Evolutionary conservation across 2,797 vertebrate genomes (phyloP).

Genomic region (Spizella passerina): DNA sequence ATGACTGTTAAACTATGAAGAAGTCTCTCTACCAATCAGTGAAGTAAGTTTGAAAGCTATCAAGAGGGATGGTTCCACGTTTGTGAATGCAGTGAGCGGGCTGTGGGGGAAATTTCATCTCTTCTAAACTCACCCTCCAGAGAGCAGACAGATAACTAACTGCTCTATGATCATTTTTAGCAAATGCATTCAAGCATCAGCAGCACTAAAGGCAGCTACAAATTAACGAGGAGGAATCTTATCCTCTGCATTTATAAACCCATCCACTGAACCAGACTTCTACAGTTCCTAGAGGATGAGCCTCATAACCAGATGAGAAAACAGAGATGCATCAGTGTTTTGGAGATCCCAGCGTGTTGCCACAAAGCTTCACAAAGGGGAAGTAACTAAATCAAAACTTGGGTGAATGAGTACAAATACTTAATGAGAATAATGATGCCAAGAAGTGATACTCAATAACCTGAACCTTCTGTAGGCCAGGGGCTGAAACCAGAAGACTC

Average conservation of each 20-base stretch:
- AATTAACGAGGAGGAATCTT: neutral
- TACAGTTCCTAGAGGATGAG: neutral
- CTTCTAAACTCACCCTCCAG: neutral
- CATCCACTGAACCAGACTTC: neutral
- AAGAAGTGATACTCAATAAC: neutral
- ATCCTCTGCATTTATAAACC: neutral
- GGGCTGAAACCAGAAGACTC: neutral
- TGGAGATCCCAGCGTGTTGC: neutral
- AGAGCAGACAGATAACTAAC: neutral
- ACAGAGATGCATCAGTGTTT: neutral
- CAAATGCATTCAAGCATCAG: neutral
- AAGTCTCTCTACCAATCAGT: neutral
- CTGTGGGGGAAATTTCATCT: neutral
- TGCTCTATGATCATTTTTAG: neutral
- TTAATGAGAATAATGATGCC: neutral
- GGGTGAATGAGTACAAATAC: neutral
- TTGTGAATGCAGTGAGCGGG: neutral
- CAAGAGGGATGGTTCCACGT: neutral
- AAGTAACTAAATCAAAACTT: neutral
- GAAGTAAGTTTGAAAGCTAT: neutral
- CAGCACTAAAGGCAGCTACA: neutral
- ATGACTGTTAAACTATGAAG: neutral
- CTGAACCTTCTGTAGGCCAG: fast-evolving
- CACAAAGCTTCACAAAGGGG: neutral
- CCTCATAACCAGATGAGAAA: neutral